phyloP scores from a whole-genome alignment of 2,888 invertebrate genomes.

The Drosophila diplacantha region DNA sequence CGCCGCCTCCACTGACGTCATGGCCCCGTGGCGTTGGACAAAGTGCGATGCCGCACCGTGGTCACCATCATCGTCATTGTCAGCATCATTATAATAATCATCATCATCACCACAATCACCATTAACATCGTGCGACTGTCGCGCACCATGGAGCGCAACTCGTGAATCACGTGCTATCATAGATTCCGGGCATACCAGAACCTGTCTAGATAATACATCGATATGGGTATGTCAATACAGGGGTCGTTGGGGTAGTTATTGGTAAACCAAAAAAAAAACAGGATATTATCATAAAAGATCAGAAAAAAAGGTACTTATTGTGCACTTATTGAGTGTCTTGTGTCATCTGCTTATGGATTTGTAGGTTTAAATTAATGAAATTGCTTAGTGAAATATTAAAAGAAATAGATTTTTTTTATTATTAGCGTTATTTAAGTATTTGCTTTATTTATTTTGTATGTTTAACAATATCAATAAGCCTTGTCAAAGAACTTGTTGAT shows the following conservation, averaged over 20 bases:
- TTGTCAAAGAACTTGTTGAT: not conserved
- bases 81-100: constrained; percentile 14
- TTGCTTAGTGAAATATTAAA: not conserved
- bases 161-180: constrained; percentile 32
- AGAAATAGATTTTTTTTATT: too few relatives aligned
- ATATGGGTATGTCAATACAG: constrained; percentile 13
- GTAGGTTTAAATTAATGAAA: not conserved
- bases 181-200: constrained; percentile 21
- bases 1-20: constrained; percentile 38
- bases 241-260: not conserved
- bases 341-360: not conserved
- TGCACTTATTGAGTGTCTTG: not conserved
- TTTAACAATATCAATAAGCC: not conserved
- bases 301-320: not conserved
- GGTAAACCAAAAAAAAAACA: too few relatives aligned
- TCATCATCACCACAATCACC: constrained; percentile 11
- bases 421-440: not conserved
- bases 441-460: not conserved
- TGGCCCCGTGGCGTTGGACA: constrained; percentile 29
- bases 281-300: not conserved
- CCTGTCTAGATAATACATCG: constrained; percentile 2
- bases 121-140: constrained; percentile 10
- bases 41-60: constrained; percentile 33
- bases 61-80: constrained; percentile 12
- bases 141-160: constrained; percentile 23